Conservation (phyloP, 2,888 invertebrate genomes). For the Watsonalla binaria region DNA sequence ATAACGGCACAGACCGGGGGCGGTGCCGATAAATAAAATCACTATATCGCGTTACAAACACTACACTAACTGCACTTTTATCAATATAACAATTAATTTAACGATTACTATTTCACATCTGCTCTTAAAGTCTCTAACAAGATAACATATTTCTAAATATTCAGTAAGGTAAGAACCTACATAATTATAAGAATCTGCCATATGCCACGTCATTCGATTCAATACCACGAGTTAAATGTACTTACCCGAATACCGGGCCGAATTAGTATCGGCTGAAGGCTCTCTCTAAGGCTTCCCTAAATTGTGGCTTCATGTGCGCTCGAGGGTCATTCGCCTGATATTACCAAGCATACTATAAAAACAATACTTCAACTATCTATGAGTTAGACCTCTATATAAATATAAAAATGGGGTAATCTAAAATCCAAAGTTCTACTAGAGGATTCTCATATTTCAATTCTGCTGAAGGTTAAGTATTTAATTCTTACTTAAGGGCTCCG, state of each 20-base stretch:
- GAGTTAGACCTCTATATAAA: neutral
- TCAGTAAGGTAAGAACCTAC: neutral
- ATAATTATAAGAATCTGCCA: neutral
- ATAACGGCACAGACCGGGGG: constrained; percentile 47
- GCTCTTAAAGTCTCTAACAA: constrained; percentile 13
- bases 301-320: constrained; percentile 61
- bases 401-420: constrained; percentile 5
- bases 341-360: neutral
- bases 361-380: neutral
- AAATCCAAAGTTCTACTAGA: no score
- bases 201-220: neutral
- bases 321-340: constrained; percentile 35
- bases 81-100: no score
- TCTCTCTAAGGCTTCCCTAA: constrained; percentile 61
- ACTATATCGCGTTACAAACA: constrained; percentile 63
- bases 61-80: constrained; percentile 60
- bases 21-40: constrained; percentile 49
- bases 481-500: no score
- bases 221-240: neutral
- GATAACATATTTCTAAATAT: constrained; percentile 8
- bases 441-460: no score
- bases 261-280: constrained; percentile 47
- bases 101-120: no score
- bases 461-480: no score
- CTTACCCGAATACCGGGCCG: no score